These are phyloP conservation scores for Parotocinclus haroldoi DNA, from an alignment of 2,797 vertebrate genomes.

Conservation along the genomic window DNA sequence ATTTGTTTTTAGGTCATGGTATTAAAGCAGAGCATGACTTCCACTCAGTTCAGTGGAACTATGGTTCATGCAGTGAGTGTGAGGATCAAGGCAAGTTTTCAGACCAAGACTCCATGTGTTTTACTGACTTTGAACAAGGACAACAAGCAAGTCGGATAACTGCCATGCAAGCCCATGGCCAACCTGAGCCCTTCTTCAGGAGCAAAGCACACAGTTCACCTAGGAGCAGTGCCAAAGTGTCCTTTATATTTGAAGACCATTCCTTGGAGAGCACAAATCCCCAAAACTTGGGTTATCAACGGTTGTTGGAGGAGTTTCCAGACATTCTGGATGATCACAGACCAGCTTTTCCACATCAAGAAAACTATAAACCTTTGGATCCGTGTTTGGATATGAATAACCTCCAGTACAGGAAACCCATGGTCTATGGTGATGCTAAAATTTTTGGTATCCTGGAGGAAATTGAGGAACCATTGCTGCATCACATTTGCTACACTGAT, in stretches of 20 bases:
- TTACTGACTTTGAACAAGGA: slow-evolving; percentile 81
- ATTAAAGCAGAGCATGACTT: slow-evolving; percentile 81
- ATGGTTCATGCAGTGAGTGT: slow-evolving; percentile 79
- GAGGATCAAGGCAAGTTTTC: slow-evolving; percentile 81
- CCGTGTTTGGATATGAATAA: slow-evolving; percentile 76
- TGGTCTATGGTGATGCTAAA: slow-evolving; percentile 80
- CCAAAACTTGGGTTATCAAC: slow-evolving; percentile 91
- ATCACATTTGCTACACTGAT: slow-evolving; percentile 95
- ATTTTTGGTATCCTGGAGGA: slow-evolving; percentile 86
- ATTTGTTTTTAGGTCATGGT: slow-evolving; percentile 75
- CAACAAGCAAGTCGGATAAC: slow-evolving; percentile 75
- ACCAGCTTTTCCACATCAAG: slow-evolving; percentile 82
- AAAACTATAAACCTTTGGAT: slow-evolving; percentile 87
- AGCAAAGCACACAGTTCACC: slow-evolving; percentile 85
- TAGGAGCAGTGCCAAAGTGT: slow-evolving; percentile 87
- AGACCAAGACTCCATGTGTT: slow-evolving; percentile 79
- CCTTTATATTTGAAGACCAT: slow-evolving; percentile 96
- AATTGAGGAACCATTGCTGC: slow-evolving; percentile 92
- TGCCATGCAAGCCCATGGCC: slow-evolving; percentile 56
- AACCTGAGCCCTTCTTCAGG: slow-evolving; percentile 77
- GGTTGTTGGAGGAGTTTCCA: slow-evolving; percentile 89
- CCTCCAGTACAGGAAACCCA: slow-evolving; percentile 81
- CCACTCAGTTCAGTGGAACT: slow-evolving; percentile 88
- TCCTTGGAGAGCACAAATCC: slow-evolving; percentile 82
- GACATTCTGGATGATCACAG: slow-evolving; percentile 86